These are phyloP conservation scores for Orthosia incerta DNA, from an alignment of 2,888 invertebrate species.

Conservation along the genomic window DNA sequence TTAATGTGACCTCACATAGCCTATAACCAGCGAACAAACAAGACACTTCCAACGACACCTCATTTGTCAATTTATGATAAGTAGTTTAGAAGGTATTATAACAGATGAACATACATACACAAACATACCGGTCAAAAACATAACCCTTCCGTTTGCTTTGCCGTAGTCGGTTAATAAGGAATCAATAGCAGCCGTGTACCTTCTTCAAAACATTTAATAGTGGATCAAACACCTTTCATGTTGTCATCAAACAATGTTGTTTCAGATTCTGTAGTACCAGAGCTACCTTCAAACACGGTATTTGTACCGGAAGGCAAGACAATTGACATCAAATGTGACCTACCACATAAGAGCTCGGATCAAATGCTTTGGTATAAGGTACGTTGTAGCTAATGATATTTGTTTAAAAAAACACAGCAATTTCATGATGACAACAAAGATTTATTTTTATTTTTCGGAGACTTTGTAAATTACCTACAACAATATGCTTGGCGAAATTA, in stretches of 20 bases:
- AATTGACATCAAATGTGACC: constrained; percentile 67
- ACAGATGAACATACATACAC: too few relatives aligned
- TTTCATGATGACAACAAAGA: too few relatives aligned
- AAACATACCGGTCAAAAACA: too few relatives aligned
- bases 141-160: too few relatives aligned
- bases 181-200: not conserved
- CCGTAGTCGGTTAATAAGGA: not conserved
- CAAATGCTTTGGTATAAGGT: constrained; percentile 79
- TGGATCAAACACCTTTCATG: not conserved
- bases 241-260: constrained; percentile 15
- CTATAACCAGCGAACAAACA: too few relatives aligned
- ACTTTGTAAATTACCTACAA: not conserved
- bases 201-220: not conserved
- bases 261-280: constrained; percentile 70
- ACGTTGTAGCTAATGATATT: constrained; percentile 8
- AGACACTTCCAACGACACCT: too few relatives aligned
- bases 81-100: too few relatives aligned
- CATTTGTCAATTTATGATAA: too few relatives aligned
- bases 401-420: not conserved
- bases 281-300: constrained; percentile 41
- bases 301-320: constrained; percentile 64
- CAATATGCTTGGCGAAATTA: not conserved
- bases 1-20: too few relatives aligned
- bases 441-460: too few relatives aligned
- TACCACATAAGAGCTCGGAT: constrained; percentile 68